phyloP scores from a whole-genome alignment of 2,113 vertebrate genomes.

The Limnothrissa miodon region DNA sequence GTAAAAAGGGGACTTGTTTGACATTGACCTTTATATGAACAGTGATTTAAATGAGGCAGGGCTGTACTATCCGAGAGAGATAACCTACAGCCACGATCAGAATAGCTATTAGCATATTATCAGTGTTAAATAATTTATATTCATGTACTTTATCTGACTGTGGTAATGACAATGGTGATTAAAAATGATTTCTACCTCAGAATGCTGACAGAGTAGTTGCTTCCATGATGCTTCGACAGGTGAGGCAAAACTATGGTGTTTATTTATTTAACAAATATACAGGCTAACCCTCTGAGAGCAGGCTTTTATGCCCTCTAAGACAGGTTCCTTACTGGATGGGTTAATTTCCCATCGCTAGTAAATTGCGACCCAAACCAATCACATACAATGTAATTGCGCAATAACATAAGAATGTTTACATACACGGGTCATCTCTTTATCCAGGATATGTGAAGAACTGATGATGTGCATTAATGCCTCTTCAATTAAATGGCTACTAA shows the following conservation, averaged over 20 bases:
- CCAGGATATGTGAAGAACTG: no score
- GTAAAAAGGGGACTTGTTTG: slow-evolving; percentile 27
- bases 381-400: no score
- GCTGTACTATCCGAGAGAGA: slow-evolving; percentile 21
- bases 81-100: not conserved
- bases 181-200: not conserved
- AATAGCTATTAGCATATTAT: not conserved
- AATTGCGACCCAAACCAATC: no score
- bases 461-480: no score
- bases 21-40: slow-evolving; percentile 24
- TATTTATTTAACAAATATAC: not conserved
- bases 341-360: no score
- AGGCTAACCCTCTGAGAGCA: not conserved
- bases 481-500: no score
- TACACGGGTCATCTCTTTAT: no score
- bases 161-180: not conserved
- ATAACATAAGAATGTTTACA: no score
- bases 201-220: not conserved
- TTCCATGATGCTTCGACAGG: not conserved
- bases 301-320: not conserved
- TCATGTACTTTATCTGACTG: not conserved
- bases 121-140: not conserved
- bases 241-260: not conserved
- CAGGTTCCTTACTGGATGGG: no score
- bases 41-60: slow-evolving; percentile 1